Evolutionary conservation across 2,797 vertebrate genomes (phyloP), one percentile per base, ranked within the genome.

Genomic region (Phrynocephalus guinanensis): DNA sequence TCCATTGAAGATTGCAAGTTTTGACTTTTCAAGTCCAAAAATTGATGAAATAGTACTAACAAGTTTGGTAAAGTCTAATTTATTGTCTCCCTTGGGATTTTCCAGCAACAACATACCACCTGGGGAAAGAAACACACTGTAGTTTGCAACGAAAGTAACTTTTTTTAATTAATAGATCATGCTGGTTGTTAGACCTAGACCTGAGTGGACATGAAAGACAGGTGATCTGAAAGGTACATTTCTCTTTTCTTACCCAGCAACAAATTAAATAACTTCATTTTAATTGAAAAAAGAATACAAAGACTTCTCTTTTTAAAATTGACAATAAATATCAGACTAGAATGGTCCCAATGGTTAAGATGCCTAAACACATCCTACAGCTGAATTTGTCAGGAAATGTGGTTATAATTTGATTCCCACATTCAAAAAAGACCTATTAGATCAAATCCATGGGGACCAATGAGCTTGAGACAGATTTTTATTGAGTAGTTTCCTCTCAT

Each of bases 41-140:
- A 99, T 97, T 93, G 95, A 97, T 92, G 95, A 92, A 87, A 99
- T 96, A 24, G 97, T 96, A 84, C 84, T 95, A 90, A 97, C 96
- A 75, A 99, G 95, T 90, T 97, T 97, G 89, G 95, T 91, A 91
- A 98, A 84, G 90, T 97, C 95, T 86, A 98, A 90, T n/a, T 89
- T 94, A 94, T 98, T 97, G 91, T 99, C 98, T 1, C 98, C 98
- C 94, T 97, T 98, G 7, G 99, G 99, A 93, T 99, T 99, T 95
- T 99, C 99, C 93, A 99, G 94, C 92, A 99, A 97, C 88, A 99
- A 93, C 6, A 98, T 97, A 1, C 98, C 99, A 91, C 97, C 99
- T 99, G 85, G 90, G 33, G 18, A 76, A 48, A 26, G n/a, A 48
- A 73, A 30, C 13, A 72, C 22, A 52, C 9, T 66, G 11, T 8